These are phyloP conservation scores for Gambelia wislizenii DNA, from an alignment of 2,797 vertebrate species.

Conservation along the genomic window DNA sequence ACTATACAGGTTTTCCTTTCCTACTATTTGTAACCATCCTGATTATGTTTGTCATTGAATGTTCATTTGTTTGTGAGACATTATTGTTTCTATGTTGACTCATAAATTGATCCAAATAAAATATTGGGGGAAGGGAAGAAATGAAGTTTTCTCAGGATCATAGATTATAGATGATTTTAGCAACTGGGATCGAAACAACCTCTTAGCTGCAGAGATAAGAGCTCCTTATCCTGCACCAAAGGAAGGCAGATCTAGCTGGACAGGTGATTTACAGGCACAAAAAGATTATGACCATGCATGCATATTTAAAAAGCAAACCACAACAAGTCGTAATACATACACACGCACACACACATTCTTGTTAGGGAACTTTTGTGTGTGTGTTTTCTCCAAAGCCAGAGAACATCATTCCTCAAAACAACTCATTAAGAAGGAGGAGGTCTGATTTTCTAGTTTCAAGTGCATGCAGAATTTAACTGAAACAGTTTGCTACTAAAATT, in stretches of 20 bases:
- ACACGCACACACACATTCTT: background rate
- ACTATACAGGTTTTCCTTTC: too few species aligned
- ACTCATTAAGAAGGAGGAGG: too few species aligned
- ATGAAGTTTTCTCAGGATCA: too few species aligned
- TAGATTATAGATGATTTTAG: too few species aligned
- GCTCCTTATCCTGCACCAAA: background rate
- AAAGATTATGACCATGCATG: too few species aligned
- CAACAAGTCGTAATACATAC: background rate
- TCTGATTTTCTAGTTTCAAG: background rate
- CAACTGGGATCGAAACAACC: background rate
- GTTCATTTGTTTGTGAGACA: too few species aligned
- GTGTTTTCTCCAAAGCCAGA: too few species aligned
- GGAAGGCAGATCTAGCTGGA: background rate
- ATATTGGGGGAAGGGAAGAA: too few species aligned
- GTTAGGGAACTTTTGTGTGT: background rate
- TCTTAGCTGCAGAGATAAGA: background rate
- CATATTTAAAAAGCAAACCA: background rate
- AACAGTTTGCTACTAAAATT: background rate
- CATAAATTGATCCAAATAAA: too few species aligned
- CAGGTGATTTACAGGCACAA: background rate
- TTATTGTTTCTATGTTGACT: too few species aligned
- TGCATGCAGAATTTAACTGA: background rate
- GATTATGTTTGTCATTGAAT: too few species aligned
- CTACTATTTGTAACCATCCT: too few species aligned
- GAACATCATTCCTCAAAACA: background rate